A percentile compares a stretch with the other conserved stretches of the same genome.
These are phyloP conservation scores for Sussaba pulchella DNA, from an alignment of 2,888 invertebrate species.

Conservation along the genomic window DNA sequence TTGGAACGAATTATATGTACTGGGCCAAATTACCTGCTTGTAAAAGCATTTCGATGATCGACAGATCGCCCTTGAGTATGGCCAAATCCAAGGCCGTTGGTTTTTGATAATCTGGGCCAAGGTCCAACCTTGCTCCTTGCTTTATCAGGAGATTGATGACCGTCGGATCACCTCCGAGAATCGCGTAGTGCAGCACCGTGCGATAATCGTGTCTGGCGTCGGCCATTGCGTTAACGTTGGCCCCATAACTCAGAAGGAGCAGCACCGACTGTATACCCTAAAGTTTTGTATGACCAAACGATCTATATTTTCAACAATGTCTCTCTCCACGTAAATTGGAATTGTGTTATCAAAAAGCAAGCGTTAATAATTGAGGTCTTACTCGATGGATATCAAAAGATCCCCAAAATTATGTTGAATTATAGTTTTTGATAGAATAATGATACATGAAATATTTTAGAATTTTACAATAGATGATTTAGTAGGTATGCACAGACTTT, in stretches of 20 bases:
- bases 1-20: neutral
- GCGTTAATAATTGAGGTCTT: too few relatives aligned
- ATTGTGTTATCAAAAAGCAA: too few relatives aligned
- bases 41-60: constrained; percentile 89
- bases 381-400: too few relatives aligned
- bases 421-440: too few relatives aligned
- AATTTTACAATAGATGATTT: too few relatives aligned
- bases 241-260: constrained; percentile 91
- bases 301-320: too few relatives aligned
- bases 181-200: constrained; percentile 95
- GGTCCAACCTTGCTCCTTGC: constrained; percentile 91
- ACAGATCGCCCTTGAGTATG: constrained; percentile 92
- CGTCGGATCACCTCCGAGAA: constrained; percentile 89
- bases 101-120: constrained; percentile 88
- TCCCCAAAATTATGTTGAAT: too few relatives aligned
- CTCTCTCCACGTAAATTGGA: too few relatives aligned
- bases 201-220: constrained; percentile 94
- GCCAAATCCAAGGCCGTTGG: constrained; percentile 94
- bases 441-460: too few relatives aligned
- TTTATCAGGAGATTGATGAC: constrained; percentile 93
- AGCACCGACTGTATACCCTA: constrained; percentile 92
- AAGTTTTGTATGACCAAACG: constrained; percentile 59
- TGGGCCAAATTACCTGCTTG: constrained; percentile 86
- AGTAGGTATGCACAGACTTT: too few relatives aligned
- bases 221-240: constrained; percentile 94